Evolutionary conservation across 1,140 invertebrate species (phyloP).

Genomic region (Hylyphantes graminicola): DNA sequence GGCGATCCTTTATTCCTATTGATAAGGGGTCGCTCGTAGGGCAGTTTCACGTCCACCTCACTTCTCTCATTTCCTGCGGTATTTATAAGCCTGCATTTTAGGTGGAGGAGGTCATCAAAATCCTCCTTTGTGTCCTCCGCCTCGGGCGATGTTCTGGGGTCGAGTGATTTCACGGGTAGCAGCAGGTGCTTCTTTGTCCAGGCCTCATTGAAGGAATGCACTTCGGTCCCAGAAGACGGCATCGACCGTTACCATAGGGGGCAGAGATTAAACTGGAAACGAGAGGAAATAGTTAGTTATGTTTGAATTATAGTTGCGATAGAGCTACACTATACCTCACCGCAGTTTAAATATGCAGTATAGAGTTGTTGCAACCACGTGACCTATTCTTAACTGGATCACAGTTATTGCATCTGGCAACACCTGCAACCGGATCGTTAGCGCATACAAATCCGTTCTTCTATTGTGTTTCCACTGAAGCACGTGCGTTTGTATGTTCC

Average conservation of each 20-base stretch:
- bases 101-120: constrained; percentile 46
- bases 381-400: no score
- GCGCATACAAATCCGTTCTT: no score
- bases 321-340: no score
- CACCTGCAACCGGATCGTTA: no score
- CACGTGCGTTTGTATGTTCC: no score
- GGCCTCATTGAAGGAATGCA: constrained; percentile 53
- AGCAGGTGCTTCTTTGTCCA: constrained; percentile 53
- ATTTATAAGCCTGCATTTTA: constrained; percentile 61
- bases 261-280: constrained; percentile 41
- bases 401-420: no score
- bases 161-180: constrained; percentile 17
- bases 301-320: no score
- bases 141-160: constrained; percentile 14
- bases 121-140: constrained; percentile 25
- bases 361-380: no score
- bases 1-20: constrained; percentile 44
- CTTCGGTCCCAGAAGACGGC: constrained; percentile 58
- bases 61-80: constrained; percentile 57
- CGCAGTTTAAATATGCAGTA: no score
- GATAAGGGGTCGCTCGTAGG: constrained; percentile 18
- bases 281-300: neutral
- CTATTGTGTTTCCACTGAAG: no score
- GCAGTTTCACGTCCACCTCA: constrained; percentile 50
- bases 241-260: constrained; percentile 41